Evolutionary conservation across 2,113 vertebrate genomes (phyloP).

Genomic region (Vulpes ferrilata): DNA sequence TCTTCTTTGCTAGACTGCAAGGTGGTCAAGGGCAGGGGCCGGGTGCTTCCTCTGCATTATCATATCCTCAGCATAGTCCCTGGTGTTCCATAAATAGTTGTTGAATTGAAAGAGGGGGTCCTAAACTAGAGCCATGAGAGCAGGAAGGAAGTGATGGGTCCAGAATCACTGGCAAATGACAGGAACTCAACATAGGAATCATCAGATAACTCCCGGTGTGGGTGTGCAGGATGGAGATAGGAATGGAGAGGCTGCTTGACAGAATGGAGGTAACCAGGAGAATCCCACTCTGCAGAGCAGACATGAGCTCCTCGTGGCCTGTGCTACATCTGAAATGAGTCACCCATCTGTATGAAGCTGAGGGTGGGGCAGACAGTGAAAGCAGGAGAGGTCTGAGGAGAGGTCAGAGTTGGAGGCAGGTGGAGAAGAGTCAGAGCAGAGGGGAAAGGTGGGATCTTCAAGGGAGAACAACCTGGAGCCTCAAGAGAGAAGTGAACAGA

Average conservation of each 20-base stretch:
- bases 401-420: neutral
- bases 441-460: neutral
- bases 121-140: neutral
- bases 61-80: neutral
- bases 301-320: rapidly evolving
- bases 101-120: neutral
- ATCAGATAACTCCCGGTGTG: neutral
- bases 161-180: neutral
- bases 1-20: neutral
- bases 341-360: neutral
- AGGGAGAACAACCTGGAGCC: neutral
- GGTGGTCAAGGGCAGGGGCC: neutral
- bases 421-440: neutral
- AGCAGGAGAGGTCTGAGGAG: neutral
- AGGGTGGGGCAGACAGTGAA: neutral
- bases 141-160: neutral
- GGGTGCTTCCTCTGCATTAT: neutral
- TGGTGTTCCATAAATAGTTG: neutral
- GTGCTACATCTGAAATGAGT: rapidly evolving
- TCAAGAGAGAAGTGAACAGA: neutral
- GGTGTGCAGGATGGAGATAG: rapidly evolving
- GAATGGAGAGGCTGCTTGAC: neutral
- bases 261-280: neutral
- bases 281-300: neutral
- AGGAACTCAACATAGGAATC: neutral